A percentile compares a stretch with the other conserved stretches of the same genome.
Conservation (phyloP, 2,888 invertebrate species). For the Aphrophora alni region DNA sequence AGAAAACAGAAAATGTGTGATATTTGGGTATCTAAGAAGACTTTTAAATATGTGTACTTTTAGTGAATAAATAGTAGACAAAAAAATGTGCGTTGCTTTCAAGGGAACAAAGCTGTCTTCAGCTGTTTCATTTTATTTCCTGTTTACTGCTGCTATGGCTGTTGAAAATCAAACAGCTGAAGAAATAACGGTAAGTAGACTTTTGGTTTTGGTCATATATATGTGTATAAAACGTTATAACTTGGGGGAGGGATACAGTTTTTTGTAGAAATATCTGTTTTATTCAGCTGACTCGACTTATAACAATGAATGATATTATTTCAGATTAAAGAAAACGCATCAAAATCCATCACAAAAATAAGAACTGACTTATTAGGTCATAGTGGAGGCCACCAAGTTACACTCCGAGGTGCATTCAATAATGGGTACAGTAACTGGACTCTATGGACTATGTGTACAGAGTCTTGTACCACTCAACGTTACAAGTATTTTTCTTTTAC, state of each 20-base stretch:
- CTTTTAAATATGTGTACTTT: no score
- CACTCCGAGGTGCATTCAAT: constrained; percentile 24
- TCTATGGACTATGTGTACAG: constrained; percentile 81
- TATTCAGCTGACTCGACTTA: no score
- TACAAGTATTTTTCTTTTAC: constrained; percentile 61
- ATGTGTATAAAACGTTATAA: no score
- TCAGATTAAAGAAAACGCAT: neutral
- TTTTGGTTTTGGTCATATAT: no score
- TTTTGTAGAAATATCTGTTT: no score
- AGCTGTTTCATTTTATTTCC: constrained; percentile 30
- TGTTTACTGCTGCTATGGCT: constrained; percentile 18
- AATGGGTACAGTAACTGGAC: constrained; percentile 67
- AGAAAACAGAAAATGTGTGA: no score
- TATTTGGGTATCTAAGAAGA: no score
- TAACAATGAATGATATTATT: no score
- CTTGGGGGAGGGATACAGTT: no score
- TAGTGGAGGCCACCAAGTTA: constrained; percentile 10
- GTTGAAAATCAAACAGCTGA: constrained; percentile 11
- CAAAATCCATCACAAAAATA: constrained; percentile 13
- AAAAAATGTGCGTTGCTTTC: neutral
- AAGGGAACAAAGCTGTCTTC: constrained; percentile 23
- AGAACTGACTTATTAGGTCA: constrained; percentile 27
- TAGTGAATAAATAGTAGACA: neutral
- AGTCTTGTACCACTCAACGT: constrained; percentile 79
- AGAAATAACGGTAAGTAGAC: neutral